These are phyloP conservation scores for Eidolon helvum DNA, from an alignment of 2,113 vertebrate genomes.

Conservation along the genomic window DNA sequence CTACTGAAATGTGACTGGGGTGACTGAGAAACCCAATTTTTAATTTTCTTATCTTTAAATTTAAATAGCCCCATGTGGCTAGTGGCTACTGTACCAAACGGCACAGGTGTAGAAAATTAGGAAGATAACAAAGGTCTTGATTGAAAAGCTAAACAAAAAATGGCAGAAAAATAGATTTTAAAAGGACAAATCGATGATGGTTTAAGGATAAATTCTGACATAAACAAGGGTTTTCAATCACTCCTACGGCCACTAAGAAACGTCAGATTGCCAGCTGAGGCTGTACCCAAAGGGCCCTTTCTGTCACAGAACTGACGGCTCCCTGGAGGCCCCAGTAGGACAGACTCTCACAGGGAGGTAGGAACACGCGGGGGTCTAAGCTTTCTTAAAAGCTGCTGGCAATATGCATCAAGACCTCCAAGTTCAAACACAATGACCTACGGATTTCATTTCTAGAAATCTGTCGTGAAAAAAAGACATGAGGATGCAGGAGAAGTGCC, in stretches of 20 bases:
- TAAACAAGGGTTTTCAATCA: neutral
- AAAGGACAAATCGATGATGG: neutral
- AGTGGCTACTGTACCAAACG: neutral
- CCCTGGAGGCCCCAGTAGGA: neutral
- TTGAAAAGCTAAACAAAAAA: neutral
- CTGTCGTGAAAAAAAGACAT: neutral
- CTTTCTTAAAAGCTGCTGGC: neutral
- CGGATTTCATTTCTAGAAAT: neutral
- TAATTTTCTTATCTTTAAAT: neutral
- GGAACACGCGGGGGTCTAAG: rapidly evolving
- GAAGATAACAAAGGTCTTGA: neutral
- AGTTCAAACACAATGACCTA: neutral
- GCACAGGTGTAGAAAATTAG: neutral
- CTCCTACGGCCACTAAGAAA: neutral
- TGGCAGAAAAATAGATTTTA: neutral
- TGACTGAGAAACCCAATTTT: no score
- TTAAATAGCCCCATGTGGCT: neutral
- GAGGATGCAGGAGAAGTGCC: no score
- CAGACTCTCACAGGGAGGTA: rapidly evolving
- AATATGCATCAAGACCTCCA: neutral
- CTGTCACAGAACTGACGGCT: neutral
- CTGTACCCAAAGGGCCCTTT: neutral
- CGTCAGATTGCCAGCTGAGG: neutral
- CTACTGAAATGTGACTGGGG: rapidly evolving
- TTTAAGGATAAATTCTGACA: neutral